These are phyloP conservation scores for Crenuchus spilurus DNA, from an alignment of 2,797 vertebrate genomes.

Conservation along the genomic window DNA sequence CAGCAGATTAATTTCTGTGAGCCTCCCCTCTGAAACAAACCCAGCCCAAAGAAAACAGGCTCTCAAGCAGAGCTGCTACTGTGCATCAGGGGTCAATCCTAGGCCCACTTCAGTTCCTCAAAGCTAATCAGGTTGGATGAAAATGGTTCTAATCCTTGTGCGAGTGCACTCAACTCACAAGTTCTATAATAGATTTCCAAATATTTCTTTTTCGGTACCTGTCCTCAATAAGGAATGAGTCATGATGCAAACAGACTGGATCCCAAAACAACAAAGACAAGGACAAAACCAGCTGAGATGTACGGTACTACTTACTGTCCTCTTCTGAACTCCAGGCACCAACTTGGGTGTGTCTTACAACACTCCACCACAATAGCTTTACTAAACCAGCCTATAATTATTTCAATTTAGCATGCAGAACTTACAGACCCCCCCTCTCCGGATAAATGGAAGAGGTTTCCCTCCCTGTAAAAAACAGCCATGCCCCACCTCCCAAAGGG, in stretches of 20 bases:
- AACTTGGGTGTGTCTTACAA: not conserved
- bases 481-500: not conserved
- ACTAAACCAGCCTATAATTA: slow-evolving; percentile 21
- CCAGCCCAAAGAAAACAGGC: slow-evolving; percentile 31
- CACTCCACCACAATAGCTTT: slow-evolving; percentile 28
- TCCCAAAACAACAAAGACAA: not conserved
- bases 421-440: slow-evolving; percentile 4
- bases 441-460: not conserved
- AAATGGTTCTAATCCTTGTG: not conserved
- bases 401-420: slow-evolving; percentile 38
- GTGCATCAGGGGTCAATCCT: slow-evolving; percentile 34
- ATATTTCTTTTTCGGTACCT: not conserved
- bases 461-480: not conserved
- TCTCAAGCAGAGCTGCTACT: slow-evolving; percentile 13
- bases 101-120: slow-evolving; percentile 18
- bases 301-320: not conserved
- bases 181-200: slow-evolving; percentile 14
- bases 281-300: not conserved
- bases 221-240: not conserved
- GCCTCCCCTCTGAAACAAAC: slow-evolving; percentile 20
- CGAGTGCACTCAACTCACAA: not conserved
- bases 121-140: slow-evolving; percentile 28
- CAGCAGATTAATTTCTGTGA: slow-evolving; percentile 41
- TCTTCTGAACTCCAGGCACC: not conserved
- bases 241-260: not conserved